These are phyloP conservation scores for Phrynocephalus versicolor DNA, from an alignment of 2,113 vertebrate genomes.

Conservation along the genomic window DNA sequence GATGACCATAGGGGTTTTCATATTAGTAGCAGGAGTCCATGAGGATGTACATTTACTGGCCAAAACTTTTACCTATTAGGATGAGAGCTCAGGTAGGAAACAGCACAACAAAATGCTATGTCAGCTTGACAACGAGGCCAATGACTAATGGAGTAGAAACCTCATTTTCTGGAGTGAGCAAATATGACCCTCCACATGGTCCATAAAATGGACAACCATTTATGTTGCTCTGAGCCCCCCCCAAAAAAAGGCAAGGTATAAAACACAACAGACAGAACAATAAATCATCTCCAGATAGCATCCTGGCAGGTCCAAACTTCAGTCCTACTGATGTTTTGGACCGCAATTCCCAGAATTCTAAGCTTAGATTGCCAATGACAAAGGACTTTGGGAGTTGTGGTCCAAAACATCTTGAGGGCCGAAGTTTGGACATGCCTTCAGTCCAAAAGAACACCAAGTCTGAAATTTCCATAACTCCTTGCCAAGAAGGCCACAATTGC, in stretches of 20 bases:
- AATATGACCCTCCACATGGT: neutral
- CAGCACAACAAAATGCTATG: neutral
- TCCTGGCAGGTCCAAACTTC: no score
- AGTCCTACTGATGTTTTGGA: no score
- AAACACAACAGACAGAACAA: neutral
- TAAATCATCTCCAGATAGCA: neutral
- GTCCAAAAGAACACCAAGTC: neutral
- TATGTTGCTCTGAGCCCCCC: neutral
- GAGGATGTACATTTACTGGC: neutral
- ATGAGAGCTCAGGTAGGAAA: neutral
- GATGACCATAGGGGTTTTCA: rapidly evolving
- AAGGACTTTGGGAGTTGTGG: no score
- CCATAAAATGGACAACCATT: no score
- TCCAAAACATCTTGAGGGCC: no score
- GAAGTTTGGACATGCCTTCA: no score
- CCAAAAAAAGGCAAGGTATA: no score
- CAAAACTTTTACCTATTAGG: neutral
- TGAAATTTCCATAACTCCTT: neutral
- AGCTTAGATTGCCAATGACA: no score
- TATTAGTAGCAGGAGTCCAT: neutral
- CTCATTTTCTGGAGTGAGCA: neutral
- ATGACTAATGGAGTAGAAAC: neutral
- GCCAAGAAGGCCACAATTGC: neutral
- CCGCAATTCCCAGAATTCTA: no score
- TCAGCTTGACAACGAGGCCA: neutral